Base-by-base conservation (phyloP, 2,113 vertebrate genomes). In the Nothobranchius kuhntae region DNA sequence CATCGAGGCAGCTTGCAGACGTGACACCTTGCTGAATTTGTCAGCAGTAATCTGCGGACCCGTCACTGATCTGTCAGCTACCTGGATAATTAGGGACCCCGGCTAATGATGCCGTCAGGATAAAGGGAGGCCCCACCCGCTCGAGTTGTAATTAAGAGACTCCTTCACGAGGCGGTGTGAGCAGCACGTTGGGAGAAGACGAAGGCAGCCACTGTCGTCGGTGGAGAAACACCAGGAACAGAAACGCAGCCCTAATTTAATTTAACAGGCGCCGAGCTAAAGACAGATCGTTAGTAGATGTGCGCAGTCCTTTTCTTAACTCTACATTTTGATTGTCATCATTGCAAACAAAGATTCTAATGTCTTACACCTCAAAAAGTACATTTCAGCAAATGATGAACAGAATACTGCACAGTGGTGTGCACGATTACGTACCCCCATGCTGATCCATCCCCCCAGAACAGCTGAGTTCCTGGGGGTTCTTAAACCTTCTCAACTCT, bases 31-130 rank as follows among this genome's bases (percentile, higher is more conserved):
- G 95, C 96, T 95, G 96, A 96, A 98, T 98, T 97, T 96, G 96
- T 98, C 96, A 94, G 95, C 96, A 96, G 96, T 98, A 97, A 98
- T 98, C 96, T 94, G 95, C 93, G 94, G 94, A 93, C 94, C 84
- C 95, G 95, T 98, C 97, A 98, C 95, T 95, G 96, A 98, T 97
- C 96, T 95, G 95, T 98, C 97, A 98, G 95, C 95, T 95, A 96
- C 95, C 94, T 95, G 95, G 97, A 97, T 99, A 98, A 99, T 99
- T 98, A 97, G 96, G 94, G 95, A 93, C 93, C 92, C 91, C 91
- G 92, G 96, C 94, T 98, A 98, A 99, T 95, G 95, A 98, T 95
- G 94, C 94, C 93, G 91, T 95, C 71, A 92, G 92, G 66, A 77
- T 71, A 81, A 73, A 94, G 94, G 92, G 92, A 95, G 94, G 93